Conservation (phyloP, 2,113 vertebrate genomes). For the Mixornis gularis region DNA sequence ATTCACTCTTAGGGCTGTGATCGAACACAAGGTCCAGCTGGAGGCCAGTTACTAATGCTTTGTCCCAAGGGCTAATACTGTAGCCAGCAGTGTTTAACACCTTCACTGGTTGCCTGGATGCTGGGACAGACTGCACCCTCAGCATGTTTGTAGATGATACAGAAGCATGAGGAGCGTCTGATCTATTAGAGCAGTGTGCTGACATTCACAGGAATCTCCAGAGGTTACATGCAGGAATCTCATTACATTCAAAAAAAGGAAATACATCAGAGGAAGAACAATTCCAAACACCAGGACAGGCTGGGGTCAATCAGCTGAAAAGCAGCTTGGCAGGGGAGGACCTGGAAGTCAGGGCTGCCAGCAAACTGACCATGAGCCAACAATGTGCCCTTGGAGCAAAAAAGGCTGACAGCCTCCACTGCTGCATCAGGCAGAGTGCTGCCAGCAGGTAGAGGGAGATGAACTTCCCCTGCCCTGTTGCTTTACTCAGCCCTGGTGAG, state of each 20-base stretch:
- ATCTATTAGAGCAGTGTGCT: background rate
- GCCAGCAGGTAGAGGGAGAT: accelerated
- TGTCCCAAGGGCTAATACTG: background rate
- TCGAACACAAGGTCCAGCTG: background rate
- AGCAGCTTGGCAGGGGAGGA: background rate
- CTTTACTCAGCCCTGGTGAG: background rate
- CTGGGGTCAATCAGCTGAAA: background rate
- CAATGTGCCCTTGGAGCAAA: background rate
- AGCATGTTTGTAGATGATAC: background rate
- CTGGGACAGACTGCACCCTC: background rate
- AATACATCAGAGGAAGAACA: background rate
- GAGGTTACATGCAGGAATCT: background rate
- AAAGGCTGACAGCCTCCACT: background rate
- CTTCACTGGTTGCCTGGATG: background rate
- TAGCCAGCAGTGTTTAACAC: background rate
- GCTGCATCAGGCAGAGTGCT: background rate
- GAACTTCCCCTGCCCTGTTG: background rate
- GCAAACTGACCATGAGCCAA: background rate
- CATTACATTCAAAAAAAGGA: background rate
- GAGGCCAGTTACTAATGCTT: background rate
- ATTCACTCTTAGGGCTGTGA: background rate
- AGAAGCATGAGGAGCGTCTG: background rate
- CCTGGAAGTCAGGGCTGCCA: background rate
- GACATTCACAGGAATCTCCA: background rate
- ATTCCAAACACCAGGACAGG: background rate